Conservation (phyloP, 2,113 vertebrate species). For the Ammospiza caudacuta region DNA sequence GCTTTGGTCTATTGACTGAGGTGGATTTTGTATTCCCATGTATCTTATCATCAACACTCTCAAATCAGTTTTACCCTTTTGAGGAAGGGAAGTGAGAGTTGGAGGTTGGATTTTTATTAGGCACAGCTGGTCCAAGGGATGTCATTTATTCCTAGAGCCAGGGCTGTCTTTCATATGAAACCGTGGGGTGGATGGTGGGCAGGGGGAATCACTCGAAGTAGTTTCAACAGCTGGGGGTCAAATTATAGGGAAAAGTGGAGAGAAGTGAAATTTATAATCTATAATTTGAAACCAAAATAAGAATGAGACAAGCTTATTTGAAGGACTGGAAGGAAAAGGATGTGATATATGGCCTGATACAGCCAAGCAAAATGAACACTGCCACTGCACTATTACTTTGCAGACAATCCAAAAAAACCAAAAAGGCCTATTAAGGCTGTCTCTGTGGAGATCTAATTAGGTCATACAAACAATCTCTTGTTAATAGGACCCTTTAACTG, state of each 20-base stretch:
- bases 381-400: constrained; percentile 48
- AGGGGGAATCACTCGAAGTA: constrained; percentile 29
- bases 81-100: constrained; percentile 33
- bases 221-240: constrained; percentile 60
- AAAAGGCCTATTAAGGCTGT: constrained; percentile 46
- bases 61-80: constrained; percentile 27
- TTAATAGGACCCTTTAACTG: constrained; percentile 5
- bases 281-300: constrained; percentile 69
- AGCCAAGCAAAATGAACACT: constrained; percentile 67
- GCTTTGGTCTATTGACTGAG: not conserved
- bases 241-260: constrained; percentile 59
- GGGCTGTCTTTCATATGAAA: constrained; percentile 37
- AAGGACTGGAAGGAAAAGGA: constrained; percentile 47
- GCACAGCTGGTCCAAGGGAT: constrained; percentile 32
- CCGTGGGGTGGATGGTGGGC: not conserved
- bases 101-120: constrained; percentile 36
- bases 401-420: constrained; percentile 55
- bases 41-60: constrained; percentile 42
- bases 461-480: constrained; percentile 43
- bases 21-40: constrained; percentile 1
- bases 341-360: constrained; percentile 44
- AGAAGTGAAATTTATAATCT: constrained; percentile 69
- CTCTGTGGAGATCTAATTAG: constrained; percentile 62
- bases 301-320: constrained; percentile 45
- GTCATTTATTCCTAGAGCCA: constrained; percentile 50